Base-by-base conservation (phyloP, 2,888 invertebrate species). In the Drosophila infuscata region DNA sequence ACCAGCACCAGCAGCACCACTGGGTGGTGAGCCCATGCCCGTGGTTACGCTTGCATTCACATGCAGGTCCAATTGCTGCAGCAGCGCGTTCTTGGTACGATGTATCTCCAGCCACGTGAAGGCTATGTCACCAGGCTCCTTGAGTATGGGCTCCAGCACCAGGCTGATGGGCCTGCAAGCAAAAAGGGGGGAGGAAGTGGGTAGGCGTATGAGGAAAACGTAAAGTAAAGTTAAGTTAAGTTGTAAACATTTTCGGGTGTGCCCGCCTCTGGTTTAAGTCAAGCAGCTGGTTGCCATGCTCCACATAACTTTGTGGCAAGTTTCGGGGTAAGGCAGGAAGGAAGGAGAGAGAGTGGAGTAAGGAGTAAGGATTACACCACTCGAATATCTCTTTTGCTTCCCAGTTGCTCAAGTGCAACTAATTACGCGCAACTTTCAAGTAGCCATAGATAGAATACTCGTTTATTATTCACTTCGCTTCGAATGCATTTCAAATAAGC, bases 101-200 rank as follows among this genome's bases (percentile, higher is more conserved):
- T 94, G 95, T 77, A 96, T 96, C 91, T 96, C 96, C 91, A 97
- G 94, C 97, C 97, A 97, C 68, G 96, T 95, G 87, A 97, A 95
- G n/a, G 95, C 95, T 57, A 96, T 96, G 60, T 94, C 94, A 36
- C 97, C 97, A n/a, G 95, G 93, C 92, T 97, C 97, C 60, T 94
- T 93, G 0, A 95, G 95, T 29, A 96, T 95, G 91, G 96, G 96
- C 84, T 96, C 96, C 30, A 96, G 92, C 15, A 96, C 92, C 82
- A 96, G 94, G 72, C 94, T 95, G 4, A 95, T 94, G 6, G 95
- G 95, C 64, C 95, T 93, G 54, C 91, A 76, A 72, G 57, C 17
- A 61, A 58, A 61, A 58, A 20, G 52, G 35, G 9, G 6, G n/a
- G 6, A 46, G 12, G 7, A 25, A 25, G 3, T 7, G 20, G 59